Evolutionary conservation across 1,140 invertebrate species (phyloP).

Genomic region (Drosophila cardini): DNA sequence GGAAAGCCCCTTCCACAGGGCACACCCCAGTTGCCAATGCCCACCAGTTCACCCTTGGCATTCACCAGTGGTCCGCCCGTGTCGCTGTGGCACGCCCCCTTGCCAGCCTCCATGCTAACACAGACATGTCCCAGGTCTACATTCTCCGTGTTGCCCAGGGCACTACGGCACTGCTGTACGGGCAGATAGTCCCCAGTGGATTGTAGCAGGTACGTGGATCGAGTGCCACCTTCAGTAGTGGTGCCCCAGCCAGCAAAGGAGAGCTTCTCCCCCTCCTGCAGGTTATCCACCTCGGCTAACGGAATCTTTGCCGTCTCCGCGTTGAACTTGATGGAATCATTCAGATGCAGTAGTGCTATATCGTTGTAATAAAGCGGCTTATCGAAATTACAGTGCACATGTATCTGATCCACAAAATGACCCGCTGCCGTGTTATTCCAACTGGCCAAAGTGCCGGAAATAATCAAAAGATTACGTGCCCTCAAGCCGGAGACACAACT

Average conservation of each 20-base stretch:
- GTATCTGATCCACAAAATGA: slow-evolving; percentile 59
- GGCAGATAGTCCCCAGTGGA: slow-evolving; percentile 54
- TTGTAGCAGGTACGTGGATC: slow-evolving; percentile 53
- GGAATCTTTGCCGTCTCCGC: slow-evolving; percentile 84
- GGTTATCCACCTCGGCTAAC: slow-evolving; percentile 62
- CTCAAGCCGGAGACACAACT: slow-evolving; percentile 80
- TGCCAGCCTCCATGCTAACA: slow-evolving; percentile 86
- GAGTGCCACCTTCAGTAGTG: slow-evolving; percentile 33
- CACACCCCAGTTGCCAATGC: slow-evolving; percentile 85
- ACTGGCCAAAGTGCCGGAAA: slow-evolving; percentile 57
- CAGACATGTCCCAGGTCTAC: slow-evolving; percentile 86
- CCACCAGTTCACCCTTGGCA: slow-evolving; percentile 56
- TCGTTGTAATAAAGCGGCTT: slow-evolving; percentile 85
- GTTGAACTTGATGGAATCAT: slow-evolving; percentile 71
- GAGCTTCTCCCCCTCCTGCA: slow-evolving; percentile 65
- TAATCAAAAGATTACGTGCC: slow-evolving; percentile 41
- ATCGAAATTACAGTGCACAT: slow-evolving; percentile 79
- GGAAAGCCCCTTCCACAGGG: slow-evolving; percentile 86
- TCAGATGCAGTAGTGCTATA: slow-evolving; percentile 85
- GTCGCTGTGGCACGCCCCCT: slow-evolving; percentile 83
- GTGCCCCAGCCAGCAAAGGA: slow-evolving; percentile 86
- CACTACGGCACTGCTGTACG: slow-evolving; percentile 40
- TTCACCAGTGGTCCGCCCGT: slow-evolving; percentile 73
- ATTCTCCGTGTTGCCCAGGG: slow-evolving; percentile 47
- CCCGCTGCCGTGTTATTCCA: slow-evolving; percentile 35